Conservation (phyloP, 2,113 vertebrate genomes). For the Lagopus leucura region DNA sequence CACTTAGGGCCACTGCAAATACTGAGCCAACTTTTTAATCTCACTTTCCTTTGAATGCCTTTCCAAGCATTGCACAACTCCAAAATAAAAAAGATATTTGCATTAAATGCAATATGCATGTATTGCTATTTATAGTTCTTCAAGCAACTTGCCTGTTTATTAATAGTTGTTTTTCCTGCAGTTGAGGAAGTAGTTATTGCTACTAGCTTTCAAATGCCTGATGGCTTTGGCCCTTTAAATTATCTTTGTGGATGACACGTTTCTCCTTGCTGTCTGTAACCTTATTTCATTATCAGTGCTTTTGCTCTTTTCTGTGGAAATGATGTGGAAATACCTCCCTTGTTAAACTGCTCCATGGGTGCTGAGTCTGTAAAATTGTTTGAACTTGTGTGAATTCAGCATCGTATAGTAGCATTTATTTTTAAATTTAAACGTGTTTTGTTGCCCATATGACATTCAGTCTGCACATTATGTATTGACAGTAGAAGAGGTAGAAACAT, state of each 20-base stretch:
- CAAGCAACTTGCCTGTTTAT: not conserved
- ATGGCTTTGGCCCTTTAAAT: not conserved
- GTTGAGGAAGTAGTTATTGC: not conserved
- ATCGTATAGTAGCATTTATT: not conserved
- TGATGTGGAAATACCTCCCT: not conserved
- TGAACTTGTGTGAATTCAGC: not conserved
- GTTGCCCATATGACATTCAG: fast-evolving
- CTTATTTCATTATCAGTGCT: not conserved
- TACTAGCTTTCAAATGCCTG: not conserved
- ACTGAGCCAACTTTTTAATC: not conserved
- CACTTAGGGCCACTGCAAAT: not conserved
- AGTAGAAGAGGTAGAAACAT: not conserved
- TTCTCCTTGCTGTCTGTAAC: not conserved
- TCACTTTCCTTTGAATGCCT: not conserved
- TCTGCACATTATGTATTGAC: not conserved
- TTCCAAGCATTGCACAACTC: not conserved
- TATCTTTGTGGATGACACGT: not conserved
- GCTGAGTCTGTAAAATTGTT: not conserved
- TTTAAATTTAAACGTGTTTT: not conserved
- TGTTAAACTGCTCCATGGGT: not conserved
- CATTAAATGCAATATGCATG: not conserved
- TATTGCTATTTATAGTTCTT: not conserved
- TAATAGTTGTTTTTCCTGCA: not conserved
- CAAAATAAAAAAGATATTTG: not conserved
- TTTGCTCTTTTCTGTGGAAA: not conserved